Conservation (phyloP, 2,888 invertebrate species). For the Pycnomerus fuliginosus region DNA sequence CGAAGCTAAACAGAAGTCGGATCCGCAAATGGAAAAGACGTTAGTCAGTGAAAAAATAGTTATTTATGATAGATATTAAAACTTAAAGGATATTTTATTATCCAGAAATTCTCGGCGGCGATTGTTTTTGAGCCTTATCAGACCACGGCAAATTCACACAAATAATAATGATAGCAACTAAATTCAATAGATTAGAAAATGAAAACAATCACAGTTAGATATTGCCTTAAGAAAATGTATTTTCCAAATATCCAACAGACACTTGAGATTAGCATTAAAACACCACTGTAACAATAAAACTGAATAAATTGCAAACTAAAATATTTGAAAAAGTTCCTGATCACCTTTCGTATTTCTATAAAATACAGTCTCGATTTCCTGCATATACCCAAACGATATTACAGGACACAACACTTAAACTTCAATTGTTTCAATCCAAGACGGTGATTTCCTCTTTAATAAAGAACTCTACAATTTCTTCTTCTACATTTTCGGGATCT, state of each 20-base stretch:
- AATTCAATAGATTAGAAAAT: too few relatives aligned
- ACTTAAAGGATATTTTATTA: too few relatives aligned
- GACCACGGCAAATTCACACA: too few relatives aligned
- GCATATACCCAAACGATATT: background rate
- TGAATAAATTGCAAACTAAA: background rate
- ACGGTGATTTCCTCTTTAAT: slow-evolving; percentile 89
- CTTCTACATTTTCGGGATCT: slow-evolving; percentile 83
- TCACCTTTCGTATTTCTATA: background rate
- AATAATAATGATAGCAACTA: too few relatives aligned
- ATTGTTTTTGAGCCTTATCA: background rate
- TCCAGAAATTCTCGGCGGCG: background rate
- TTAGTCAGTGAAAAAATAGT: too few relatives aligned
- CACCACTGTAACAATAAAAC: background rate
- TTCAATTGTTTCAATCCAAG: slow-evolving; percentile 63
- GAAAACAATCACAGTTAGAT: too few relatives aligned
- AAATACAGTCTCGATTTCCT: slow-evolving; percentile 15
- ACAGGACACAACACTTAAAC: slow-evolving; percentile 28
- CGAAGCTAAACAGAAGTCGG: too few relatives aligned
- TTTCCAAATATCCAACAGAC: slow-evolving; percentile 16
- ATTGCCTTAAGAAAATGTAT: slow-evolving; percentile 16
- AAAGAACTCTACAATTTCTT: slow-evolving; percentile 96
- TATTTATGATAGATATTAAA: too few relatives aligned
- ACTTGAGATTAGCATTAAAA: slow-evolving; percentile 14
- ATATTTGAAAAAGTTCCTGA: background rate
- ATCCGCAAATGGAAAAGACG: too few relatives aligned